Percentiles rank a stretch among this genome's conserved stretches.
phyloP scores from a whole-genome alignment of 2,888 invertebrate genomes.

The Allophyes oxyacanthae region DNA sequence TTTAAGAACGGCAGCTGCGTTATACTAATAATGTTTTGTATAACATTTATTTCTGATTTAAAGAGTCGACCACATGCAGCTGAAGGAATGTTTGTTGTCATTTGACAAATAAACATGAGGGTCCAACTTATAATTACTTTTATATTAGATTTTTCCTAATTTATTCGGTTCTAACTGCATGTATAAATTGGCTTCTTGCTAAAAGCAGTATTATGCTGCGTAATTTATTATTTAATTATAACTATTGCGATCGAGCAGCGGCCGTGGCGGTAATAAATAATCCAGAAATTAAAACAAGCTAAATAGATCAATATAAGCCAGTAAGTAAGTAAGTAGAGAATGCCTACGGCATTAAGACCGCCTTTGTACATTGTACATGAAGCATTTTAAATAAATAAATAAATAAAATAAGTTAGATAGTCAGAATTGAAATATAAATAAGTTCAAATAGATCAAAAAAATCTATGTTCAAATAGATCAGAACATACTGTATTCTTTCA shows the following conservation, averaged over 20 bases:
- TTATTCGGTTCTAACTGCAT: conserved; percentile 62
- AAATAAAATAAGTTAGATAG: background rate
- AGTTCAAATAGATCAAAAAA: no score
- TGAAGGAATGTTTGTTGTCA: conserved; percentile 12
- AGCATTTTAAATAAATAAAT: no score
- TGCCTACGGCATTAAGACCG: no score
- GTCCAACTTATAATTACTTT: conserved; percentile 17
- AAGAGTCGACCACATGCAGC: conserved; percentile 27
- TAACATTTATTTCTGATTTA: conserved; percentile 11
- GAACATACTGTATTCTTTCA: no score
- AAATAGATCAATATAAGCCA: no score
- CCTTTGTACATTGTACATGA: no score
- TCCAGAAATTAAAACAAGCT: no score
- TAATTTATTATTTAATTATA: conserved; percentile 14
- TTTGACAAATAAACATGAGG: conserved; percentile 8
- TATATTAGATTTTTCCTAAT: conserved; percentile 31
- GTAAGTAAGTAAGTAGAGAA: no score
- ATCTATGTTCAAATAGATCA: no score
- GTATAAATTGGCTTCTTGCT: conserved; percentile 54
- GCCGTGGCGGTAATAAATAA: conserved; percentile 19
- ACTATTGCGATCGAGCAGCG: conserved; percentile 9
- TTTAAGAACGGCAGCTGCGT: no score
- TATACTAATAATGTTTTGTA: no score
- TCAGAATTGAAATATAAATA: no score
- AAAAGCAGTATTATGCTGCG: conserved; percentile 57